phyloP scores from a whole-genome alignment of 2,888 invertebrate species.

The Actias luna region DNA sequence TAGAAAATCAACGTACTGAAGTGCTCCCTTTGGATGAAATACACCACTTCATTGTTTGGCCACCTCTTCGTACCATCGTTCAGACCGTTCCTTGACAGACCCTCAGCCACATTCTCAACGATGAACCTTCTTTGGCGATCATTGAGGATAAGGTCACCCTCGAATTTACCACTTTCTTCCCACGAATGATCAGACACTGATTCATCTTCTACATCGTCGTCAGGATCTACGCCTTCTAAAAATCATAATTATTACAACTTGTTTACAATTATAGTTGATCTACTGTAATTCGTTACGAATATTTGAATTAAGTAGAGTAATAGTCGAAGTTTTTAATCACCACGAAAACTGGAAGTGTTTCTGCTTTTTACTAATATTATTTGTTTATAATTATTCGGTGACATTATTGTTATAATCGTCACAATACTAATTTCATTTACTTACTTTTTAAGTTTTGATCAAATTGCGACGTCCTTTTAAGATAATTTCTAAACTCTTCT shows the following conservation, averaged over 20 bases:
- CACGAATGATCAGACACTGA: conserved; percentile 66
- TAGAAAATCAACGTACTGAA: conserved; percentile 65
- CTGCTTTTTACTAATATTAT: background rate
- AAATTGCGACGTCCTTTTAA: conserved; percentile 65
- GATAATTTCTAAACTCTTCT: conserved; percentile 68
- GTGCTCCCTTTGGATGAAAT: conserved; percentile 69
- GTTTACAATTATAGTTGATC: background rate
- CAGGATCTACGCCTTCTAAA: conserved; percentile 53
- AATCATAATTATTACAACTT: background rate
- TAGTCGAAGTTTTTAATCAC: background rate
- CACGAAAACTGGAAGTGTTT: background rate
- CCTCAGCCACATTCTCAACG: conserved; percentile 67
- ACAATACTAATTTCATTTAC: conserved; percentile 31
- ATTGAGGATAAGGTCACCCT: conserved; percentile 77
- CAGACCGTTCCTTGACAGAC: conserved; percentile 70
- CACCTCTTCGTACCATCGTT: conserved; percentile 70
- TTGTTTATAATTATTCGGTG: background rate
- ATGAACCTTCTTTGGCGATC: conserved; percentile 69
- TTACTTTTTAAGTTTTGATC: conserved; percentile 73
- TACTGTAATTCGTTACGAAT: background rate
- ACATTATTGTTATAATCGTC: background rate
- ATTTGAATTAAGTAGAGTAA: background rate
- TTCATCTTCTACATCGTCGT: conserved; percentile 61
- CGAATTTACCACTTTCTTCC: conserved; percentile 78
- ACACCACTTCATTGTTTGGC: conserved; percentile 74